Evolutionary conservation across 2,888 invertebrate genomes (phyloP).

Genomic region (Tenthredo mesomela): DNA sequence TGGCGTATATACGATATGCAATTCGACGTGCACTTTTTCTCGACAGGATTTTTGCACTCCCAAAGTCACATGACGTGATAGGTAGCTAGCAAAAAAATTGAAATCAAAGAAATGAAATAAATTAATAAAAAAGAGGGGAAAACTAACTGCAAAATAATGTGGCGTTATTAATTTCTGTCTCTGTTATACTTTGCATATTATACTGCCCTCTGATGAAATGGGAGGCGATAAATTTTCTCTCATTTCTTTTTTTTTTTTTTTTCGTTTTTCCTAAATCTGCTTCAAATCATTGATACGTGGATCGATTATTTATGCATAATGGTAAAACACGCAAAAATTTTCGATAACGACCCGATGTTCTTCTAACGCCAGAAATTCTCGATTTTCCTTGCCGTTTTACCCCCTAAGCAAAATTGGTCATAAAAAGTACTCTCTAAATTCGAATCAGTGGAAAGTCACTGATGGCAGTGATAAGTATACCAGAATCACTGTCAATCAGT

Average conservation of each 20-base stretch:
- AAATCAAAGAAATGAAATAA: neutral
- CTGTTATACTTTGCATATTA: neutral
- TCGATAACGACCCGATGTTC: no score
- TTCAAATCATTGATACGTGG: neutral
- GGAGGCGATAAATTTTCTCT: neutral
- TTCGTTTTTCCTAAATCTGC: neutral
- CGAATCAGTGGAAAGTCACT: no score
- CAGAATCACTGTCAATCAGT: no score
- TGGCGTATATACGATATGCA: neutral
- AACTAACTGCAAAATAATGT: neutral
- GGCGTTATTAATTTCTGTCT: neutral
- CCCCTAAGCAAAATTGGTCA: no score
- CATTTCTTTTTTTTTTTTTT: neutral
- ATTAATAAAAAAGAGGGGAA: neutral
- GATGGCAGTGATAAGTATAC: no score
- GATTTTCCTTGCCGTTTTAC: neutral
- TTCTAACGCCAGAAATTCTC: no score
- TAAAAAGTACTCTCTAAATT: no score
- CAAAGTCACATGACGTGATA: neutral
- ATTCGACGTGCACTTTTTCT: neutral
- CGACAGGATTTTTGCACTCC: neutral
- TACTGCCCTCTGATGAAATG: slow-evolving; percentile 1
- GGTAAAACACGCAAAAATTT: neutral
- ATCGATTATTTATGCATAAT: neutral
- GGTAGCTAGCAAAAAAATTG: neutral